Evolutionary conservation across 2,797 vertebrate species (phyloP).

Genomic region (Argya squamiceps): DNA sequence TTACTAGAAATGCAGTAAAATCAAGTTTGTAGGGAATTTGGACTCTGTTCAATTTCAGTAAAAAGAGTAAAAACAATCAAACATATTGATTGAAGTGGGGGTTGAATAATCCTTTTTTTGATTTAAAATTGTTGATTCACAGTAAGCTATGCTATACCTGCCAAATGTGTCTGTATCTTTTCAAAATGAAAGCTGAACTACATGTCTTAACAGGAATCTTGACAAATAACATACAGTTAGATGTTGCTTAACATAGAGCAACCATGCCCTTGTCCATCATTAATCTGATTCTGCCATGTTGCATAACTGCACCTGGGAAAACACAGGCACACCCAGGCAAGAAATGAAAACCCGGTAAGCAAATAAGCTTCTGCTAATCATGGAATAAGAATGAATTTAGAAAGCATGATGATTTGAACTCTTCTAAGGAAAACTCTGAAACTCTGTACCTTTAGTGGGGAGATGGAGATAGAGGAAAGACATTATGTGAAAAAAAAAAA

Average conservation of each 20-base stretch:
- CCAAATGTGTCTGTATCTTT: background rate
- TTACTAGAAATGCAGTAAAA: background rate
- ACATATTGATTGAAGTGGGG: background rate
- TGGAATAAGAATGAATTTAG: background rate
- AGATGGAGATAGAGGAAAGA: background rate
- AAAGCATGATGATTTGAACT: background rate
- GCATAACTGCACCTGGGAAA: constrained; percentile 15
- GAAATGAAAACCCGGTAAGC: background rate
- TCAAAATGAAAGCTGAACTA: constrained; percentile 21
- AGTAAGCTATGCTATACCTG: background rate
- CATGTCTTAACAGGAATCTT: constrained; percentile 47
- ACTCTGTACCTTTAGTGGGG: background rate
- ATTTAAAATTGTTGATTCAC: background rate
- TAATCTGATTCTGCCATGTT: constrained; percentile 9
- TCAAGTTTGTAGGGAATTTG: background rate
- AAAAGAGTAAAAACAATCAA: background rate
- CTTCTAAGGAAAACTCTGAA: background rate
- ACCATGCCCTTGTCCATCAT: constrained; percentile 42
- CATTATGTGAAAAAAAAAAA: background rate
- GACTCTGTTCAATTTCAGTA: background rate
- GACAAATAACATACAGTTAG: constrained; percentile 46
- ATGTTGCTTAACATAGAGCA: constrained; percentile 41
- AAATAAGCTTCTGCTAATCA: background rate
- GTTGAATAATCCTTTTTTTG: background rate
- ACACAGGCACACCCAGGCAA: background rate